phyloP scores from a whole-genome alignment of 2,113 vertebrate genomes.

The Crotalus tigris region DNA sequence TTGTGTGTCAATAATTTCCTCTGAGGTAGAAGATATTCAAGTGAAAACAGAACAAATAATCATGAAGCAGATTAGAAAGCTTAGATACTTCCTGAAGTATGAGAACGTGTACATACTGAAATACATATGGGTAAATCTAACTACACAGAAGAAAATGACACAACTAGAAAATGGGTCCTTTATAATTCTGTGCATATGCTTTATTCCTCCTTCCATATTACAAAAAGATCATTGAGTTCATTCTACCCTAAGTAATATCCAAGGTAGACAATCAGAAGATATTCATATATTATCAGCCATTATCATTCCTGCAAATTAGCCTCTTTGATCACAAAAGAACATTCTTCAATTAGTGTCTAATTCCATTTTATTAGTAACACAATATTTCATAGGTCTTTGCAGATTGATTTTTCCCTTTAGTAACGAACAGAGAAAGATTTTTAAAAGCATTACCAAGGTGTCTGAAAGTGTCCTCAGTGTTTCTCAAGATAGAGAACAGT shows the following conservation, averaged over 20 bases:
- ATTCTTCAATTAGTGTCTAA: conserved; percentile 11
- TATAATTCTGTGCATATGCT: rapidly evolving
- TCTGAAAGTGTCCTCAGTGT: not conserved
- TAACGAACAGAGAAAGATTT: not conserved
- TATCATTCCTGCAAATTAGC: not conserved
- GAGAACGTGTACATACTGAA: conserved; percentile 4
- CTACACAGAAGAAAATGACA: not conserved
- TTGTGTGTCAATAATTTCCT: not conserved
- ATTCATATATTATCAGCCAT: conserved; percentile 15
- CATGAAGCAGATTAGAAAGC: not conserved
- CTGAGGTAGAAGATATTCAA: not conserved
- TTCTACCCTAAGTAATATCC: not conserved
- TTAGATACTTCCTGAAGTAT: not conserved
- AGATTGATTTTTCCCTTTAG: conserved; percentile 37
- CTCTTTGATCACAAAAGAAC: conserved; percentile 3
- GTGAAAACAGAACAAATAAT: not conserved
- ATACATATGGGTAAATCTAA: not conserved
- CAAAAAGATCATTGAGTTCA: not conserved
- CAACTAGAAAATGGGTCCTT: conserved; percentile 12
- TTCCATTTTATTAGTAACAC: conserved; percentile 14
- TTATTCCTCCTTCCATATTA: not conserved
- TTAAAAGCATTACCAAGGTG: not conserved
- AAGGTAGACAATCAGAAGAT: conserved; percentile 21
- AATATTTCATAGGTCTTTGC: not conserved
- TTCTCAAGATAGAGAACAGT: not conserved